A percentile compares a stretch with the other conserved stretches of the same genome.
Conservation (phyloP, 2,113 vertebrate genomes). For the Tragelaphus strepsiceros region DNA sequence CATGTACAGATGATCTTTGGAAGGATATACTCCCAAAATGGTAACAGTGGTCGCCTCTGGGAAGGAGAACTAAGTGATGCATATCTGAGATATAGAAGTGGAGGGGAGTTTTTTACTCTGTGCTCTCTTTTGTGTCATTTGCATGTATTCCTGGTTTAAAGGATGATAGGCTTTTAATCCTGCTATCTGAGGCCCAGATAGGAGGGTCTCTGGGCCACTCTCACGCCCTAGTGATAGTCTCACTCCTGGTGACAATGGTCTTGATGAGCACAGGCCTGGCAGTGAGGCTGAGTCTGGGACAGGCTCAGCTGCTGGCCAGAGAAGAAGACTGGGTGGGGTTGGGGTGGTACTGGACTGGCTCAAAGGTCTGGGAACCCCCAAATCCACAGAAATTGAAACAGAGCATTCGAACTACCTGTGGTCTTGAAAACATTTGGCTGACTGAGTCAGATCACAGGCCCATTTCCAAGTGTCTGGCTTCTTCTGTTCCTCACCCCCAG, state of each 20-base stretch:
- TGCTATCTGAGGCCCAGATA: not conserved
- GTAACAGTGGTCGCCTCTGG: not conserved
- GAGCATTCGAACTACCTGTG: not conserved
- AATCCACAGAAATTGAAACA: not conserved
- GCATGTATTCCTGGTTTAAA: not conserved
- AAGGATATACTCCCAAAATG: not conserved
- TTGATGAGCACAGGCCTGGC: not conserved
- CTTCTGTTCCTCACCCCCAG: accelerated
- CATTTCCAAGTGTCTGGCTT: not conserved
- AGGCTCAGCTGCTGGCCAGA: not conserved
- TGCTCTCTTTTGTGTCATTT: not conserved
- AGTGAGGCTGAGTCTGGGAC: not conserved
- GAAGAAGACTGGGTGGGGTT: too few species aligned
- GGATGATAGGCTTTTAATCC: not conserved
- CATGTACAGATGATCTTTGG: not conserved
- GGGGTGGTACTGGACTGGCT: not conserved
- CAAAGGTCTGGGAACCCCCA: not conserved
- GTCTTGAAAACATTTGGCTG: not conserved
- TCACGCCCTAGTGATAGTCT: not conserved
- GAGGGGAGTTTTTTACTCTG: not conserved
- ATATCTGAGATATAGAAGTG: not conserved
- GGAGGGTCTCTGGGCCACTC: not conserved
- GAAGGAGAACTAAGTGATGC: not conserved
- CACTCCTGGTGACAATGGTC: not conserved
- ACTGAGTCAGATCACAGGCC: not conserved